phyloP scores from a whole-genome alignment of 2,113 vertebrate species.

The Dryoscopus gambensis region DNA sequence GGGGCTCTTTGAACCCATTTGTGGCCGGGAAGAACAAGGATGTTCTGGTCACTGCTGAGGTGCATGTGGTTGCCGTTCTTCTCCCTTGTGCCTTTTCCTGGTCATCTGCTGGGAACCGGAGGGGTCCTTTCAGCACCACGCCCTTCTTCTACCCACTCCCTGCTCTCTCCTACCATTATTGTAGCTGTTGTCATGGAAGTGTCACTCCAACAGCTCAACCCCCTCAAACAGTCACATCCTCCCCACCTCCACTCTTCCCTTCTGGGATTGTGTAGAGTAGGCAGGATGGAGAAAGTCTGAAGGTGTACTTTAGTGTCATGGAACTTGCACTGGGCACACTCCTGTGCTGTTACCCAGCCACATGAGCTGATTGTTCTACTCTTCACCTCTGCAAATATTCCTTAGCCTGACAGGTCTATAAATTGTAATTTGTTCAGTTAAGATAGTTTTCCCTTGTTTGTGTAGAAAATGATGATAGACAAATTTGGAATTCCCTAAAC shows the following conservation, averaged over 20 bases:
- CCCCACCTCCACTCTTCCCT: fast-evolving
- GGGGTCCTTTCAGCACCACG: fast-evolving
- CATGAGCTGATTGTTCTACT: not conserved
- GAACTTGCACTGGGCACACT: not conserved
- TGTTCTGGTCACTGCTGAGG: not conserved
- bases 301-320: fast-evolving
- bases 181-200: fast-evolving
- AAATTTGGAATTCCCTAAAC: not conserved
- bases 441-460: not conserved
- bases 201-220: not conserved
- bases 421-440: not conserved
- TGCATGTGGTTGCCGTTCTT: fast-evolving
- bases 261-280: fast-evolving
- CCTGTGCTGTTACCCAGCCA: not conserved
- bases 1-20: not conserved
- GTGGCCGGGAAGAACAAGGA: fast-evolving
- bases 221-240: not conserved
- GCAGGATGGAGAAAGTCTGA: not conserved
- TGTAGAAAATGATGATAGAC: not conserved
- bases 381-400: not conserved
- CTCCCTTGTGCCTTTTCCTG: fast-evolving
- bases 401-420: not conserved
- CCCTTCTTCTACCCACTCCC: not conserved
- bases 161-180: not conserved
- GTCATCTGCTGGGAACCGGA: fast-evolving